A percentile compares a stretch with the other conserved stretches of the same genome.
Conservation (phyloP, 2,797 vertebrate species). For the Xenops minutus region DNA sequence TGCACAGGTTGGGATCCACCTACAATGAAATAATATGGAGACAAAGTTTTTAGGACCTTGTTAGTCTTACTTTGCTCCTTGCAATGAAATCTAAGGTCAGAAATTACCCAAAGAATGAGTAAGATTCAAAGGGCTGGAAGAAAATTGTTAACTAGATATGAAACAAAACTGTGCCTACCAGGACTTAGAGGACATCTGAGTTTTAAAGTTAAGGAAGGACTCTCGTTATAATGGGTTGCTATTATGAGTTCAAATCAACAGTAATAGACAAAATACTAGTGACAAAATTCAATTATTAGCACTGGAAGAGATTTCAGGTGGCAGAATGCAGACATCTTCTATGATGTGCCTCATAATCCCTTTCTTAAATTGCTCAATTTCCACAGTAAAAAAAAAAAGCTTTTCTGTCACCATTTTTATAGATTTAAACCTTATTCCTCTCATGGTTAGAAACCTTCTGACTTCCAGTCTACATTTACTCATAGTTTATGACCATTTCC, state of each 20-base stretch:
- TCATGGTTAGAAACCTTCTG: neutral
- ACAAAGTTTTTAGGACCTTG: neutral
- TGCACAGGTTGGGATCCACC: conserved; percentile 88
- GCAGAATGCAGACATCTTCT: neutral
- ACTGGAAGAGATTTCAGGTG: neutral
- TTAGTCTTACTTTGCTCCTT: neutral
- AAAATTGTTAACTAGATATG: neutral
- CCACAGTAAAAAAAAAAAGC: rapidly evolving
- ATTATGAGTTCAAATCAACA: neutral
- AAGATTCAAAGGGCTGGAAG: neutral
- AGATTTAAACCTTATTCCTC: neutral
- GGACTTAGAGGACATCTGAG: neutral
- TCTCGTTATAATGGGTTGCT: neutral
- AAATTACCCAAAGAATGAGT: neutral
- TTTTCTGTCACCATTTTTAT: neutral
- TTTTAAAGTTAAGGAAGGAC: neutral
- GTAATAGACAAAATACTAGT: neutral
- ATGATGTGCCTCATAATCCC: neutral
- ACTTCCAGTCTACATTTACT: neutral
- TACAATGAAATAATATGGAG: conserved; percentile 49
- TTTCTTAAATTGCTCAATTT: neutral
- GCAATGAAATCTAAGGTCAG: neutral
- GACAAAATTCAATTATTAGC: neutral
- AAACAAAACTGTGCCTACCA: neutral
- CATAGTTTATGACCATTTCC: neutral